These are phyloP conservation scores for Parapristionchus giblindavisi DNA, from an alignment of 2,888 invertebrate genomes.

Conservation along the genomic window DNA sequence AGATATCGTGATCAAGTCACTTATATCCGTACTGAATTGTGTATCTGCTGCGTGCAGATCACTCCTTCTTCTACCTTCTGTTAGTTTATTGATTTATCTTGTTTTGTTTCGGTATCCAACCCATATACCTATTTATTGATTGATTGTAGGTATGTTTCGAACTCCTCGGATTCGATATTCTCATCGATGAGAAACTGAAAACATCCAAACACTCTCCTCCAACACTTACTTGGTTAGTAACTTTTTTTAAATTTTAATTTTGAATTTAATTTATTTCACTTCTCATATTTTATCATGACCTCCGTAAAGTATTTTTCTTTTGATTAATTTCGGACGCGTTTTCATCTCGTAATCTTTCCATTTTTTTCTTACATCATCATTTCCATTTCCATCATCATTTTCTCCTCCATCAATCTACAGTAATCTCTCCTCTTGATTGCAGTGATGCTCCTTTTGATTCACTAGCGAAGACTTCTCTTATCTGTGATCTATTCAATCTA, in stretches of 20 bases:
- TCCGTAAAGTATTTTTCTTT: too few relatives aligned
- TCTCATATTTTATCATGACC: too few relatives aligned
- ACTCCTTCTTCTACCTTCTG: slow-evolving; percentile 39
- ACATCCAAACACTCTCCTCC: too few relatives aligned
- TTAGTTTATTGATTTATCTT: too few relatives aligned
- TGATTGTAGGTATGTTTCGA: slow-evolving; percentile 54
- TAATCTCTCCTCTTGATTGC: slow-evolving; percentile 14
- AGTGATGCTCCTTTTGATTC: slow-evolving; percentile 91
- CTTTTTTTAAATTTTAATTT: too few relatives aligned
- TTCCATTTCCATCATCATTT: too few relatives aligned
- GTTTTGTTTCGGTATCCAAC: neutral
- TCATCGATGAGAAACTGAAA: slow-evolving; percentile 88
- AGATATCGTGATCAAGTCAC: slow-evolving; percentile 90
- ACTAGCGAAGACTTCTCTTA: slow-evolving; percentile 87
- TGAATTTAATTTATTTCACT: too few relatives aligned
- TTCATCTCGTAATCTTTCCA: too few relatives aligned
- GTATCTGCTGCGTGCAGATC: slow-evolving; percentile 42
- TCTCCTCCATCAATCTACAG: neutral
- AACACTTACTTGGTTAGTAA: slow-evolving; percentile 66
- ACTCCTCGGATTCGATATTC: slow-evolving; percentile 89
- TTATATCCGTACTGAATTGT: slow-evolving; percentile 83
- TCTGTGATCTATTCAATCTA: slow-evolving; percentile 89
- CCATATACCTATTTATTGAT: too few relatives aligned
- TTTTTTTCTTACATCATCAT: too few relatives aligned
- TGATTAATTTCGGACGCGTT: too few relatives aligned